These are phyloP conservation scores for Danio jaintianensis DNA, from an alignment of 2,797 vertebrate species.

Conservation along the genomic window DNA sequence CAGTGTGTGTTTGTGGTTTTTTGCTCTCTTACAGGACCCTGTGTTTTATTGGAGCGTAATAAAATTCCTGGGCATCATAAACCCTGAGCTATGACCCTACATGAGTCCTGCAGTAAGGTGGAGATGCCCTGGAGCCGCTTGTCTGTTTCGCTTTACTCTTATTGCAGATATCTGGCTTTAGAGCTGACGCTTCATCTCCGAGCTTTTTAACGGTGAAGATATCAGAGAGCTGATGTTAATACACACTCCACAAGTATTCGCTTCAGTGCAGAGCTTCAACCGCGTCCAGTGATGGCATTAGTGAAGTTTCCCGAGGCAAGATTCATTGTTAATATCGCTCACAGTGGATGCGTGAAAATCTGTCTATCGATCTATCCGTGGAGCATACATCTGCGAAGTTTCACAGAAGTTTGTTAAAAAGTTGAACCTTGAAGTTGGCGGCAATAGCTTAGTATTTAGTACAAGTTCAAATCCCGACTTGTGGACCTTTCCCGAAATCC, in stretches of 20 bases:
- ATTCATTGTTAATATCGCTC: neutral
- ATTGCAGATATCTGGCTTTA: slow-evolving; percentile 1
- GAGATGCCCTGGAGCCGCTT: slow-evolving; percentile 21
- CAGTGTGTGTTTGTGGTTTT: slow-evolving; percentile 18
- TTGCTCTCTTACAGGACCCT: slow-evolving; percentile 5
- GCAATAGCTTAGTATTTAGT: too few relatives aligned
- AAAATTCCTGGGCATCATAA: slow-evolving; percentile 62
- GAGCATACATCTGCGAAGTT: too few relatives aligned
- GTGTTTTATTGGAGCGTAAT: slow-evolving; percentile 61
- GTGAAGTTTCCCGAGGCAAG: neutral
- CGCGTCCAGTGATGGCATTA: neutral
- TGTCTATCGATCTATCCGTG: too few relatives aligned
- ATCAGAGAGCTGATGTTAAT: neutral
- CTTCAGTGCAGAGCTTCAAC: neutral
- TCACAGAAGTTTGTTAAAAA: too few relatives aligned
- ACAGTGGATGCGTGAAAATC: too few relatives aligned
- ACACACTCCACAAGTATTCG: neutral
- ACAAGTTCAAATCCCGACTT: too few relatives aligned
- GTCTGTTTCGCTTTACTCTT: slow-evolving; percentile 32
- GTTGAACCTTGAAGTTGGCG: too few relatives aligned
- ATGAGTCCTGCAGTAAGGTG: slow-evolving; percentile 23
- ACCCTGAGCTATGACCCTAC: slow-evolving; percentile 43
- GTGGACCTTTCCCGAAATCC: too few relatives aligned
- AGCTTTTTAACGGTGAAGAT: slow-evolving; percentile 26
- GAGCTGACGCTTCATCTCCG: slow-evolving; percentile 7